Evolutionary conservation across 2,113 vertebrate genomes (phyloP), one percentile per base, ranked within the genome.

Genomic region (Indicator indicator): DNA sequence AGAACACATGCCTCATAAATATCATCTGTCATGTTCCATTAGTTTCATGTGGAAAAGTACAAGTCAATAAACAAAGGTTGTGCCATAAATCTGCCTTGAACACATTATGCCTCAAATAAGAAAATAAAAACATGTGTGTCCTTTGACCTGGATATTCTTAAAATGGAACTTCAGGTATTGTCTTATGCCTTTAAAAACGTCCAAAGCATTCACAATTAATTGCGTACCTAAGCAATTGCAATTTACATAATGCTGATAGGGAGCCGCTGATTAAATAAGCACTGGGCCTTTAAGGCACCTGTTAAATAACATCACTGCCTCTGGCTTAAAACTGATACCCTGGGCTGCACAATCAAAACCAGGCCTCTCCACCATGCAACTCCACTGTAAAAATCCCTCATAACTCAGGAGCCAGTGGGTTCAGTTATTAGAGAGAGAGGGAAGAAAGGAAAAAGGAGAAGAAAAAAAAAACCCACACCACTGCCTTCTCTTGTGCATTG

Each of bases 101-200:
- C 97, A 97, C 97, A 98, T 98, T 98, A 98, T 97, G 97, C 97
- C 97, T 98, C 97, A 97, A 98, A 97, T 97, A 97, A 97, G 97
- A 97, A 98, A 98, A 98, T 89, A 98, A 98, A 98, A 98, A 98
- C 98, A 98, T 72, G 87, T 98, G 98, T 98, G 98, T 96, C 98
- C 98, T 98, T 97, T 98, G 98, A 98, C 98, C 98, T 94, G 70
- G 64, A 83, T 94, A 97, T 95, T 97, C 97, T 97, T 97, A 97
- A 84, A 97, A 97, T 97, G 77, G 97, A 97, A 97, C 97, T 94
- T 83, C 80, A 95, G 94, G 97, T 96, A 97, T 97, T 97, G 97
- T 97, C 96, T 97, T 97, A 89, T 95, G 90, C 90, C 84, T 96
- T 97, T 96, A 96, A 96, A 95, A 97, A 97, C 16, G 94, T 96